Evolutionary conservation across 2,113 vertebrate species (phyloP).

Genomic region (Zingel zingel): DNA sequence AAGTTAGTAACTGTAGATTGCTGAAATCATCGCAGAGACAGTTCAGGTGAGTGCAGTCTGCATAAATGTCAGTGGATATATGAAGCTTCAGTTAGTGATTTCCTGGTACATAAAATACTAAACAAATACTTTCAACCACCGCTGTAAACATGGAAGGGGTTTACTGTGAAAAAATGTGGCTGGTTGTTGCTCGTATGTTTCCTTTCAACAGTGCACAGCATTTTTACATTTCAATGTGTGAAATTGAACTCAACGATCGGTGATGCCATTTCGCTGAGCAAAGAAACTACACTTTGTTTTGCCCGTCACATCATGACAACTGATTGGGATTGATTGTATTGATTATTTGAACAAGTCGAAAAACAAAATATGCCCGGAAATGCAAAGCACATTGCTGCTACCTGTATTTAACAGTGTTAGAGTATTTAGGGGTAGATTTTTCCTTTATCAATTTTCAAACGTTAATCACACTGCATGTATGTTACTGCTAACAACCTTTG

Average conservation of each 20-base stretch:
- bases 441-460: not conserved
- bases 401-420: not conserved
- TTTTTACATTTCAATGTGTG: not conserved
- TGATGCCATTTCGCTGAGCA: not conserved
- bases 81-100: not conserved
- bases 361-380: not conserved
- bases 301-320: not conserved
- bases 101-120: not conserved
- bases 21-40: not conserved
- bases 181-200: not conserved
- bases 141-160: not conserved
- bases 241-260: not conserved
- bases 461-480: not conserved
- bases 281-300: not conserved
- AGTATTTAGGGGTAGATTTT: not conserved
- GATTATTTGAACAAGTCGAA: not conserved
- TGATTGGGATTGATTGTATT: not conserved
- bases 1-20: not conserved
- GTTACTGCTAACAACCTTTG: not conserved
- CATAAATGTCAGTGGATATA: not conserved
- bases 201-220: not conserved
- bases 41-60: not conserved
- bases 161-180: too few species aligned
- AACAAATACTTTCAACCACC: not conserved
- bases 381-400: not conserved